Conservation (phyloP, 2,113 vertebrate species). For the Tamias sibiricus region DNA sequence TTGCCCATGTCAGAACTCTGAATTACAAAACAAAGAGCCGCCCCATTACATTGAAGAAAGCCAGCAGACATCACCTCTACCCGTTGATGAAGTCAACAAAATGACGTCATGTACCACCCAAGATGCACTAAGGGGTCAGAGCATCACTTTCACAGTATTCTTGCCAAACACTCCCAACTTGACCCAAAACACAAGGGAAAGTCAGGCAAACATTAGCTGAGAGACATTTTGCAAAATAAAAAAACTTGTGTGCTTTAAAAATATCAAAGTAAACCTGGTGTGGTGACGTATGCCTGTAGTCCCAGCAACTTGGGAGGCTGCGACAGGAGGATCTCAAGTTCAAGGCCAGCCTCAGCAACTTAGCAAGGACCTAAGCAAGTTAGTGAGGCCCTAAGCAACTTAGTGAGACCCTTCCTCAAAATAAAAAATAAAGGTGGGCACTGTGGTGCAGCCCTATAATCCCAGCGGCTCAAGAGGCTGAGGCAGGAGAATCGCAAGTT, state of each 20-base stretch:
- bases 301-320: not conserved
- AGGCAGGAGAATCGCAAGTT: too few species aligned
- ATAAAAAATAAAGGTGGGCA: not conserved
- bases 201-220: not conserved
- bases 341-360: not conserved
- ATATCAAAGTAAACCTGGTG: not conserved
- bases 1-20: not conserved
- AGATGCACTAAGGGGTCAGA: not conserved
- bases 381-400: not conserved
- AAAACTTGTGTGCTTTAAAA: slow-evolving; percentile 11
- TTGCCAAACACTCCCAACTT: not conserved
- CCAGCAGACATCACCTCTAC: not conserved
- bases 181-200: not conserved
- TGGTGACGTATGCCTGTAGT: accelerated
- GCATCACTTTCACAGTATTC: not conserved
- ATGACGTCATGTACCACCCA: not conserved
- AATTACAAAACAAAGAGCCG: not conserved
- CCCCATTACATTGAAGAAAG: not conserved
- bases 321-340: not conserved
- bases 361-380: not conserved
- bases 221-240: slow-evolving; percentile 25
- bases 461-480: too few species aligned
- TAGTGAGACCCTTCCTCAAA: not conserved
- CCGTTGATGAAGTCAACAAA: not conserved
- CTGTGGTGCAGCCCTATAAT: too few species aligned